Evolutionary conservation across 2,113 vertebrate genomes (phyloP), one percentile per base, ranked within the genome.

Genomic region (Carollia perspicillata): DNA sequence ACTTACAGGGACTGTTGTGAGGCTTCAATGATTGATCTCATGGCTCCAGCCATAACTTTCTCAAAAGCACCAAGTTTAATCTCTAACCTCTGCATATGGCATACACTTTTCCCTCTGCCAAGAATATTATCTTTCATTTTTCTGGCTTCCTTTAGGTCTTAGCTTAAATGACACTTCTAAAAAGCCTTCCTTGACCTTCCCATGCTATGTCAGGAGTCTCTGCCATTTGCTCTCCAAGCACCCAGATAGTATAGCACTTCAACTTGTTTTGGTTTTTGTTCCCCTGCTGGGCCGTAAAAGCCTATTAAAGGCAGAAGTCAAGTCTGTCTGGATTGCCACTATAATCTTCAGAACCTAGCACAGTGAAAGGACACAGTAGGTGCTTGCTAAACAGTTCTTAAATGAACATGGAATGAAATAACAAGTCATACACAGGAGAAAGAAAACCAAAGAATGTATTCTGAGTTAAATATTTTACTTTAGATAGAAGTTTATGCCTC

Each of bases 11-110:
- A 66, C 18, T 78, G 18, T 55, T 35, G 30, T 71, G 37, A 72
- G 47, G 4, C 42, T 86, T 72, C 23, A 87, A 77, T 69, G 33
- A 89, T 51, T 89, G 44, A 79, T 55, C 33, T 86, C 60, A 77
- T 44, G 58, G 51, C 10, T 35, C 51, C 44, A 60, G 47, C 33
- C 60, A 83, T 63, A 13, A 91, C 14, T 65, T 91, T 96, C 60
- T 84, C 74, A 72, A 89, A 96, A 89, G 53, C 47, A 92, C 49
- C 80, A 88, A 65, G 28, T 26, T 95, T 65, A 72, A 71, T 90
- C 42, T 90, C 81, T 77, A 26, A 69, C 49, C 71, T 80, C 65
- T n/a, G 49, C 23, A 12, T 79, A 93, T 71, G 65, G 58, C 71
- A 81, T 65, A 53, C 5, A 30, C 10, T 88, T 88, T 95, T 60